A percentile compares a stretch with the other conserved stretches of the same genome.
Evolutionary conservation across 2,888 invertebrate species (phyloP).

Genomic region (Drosophila paranaensis): DNA sequence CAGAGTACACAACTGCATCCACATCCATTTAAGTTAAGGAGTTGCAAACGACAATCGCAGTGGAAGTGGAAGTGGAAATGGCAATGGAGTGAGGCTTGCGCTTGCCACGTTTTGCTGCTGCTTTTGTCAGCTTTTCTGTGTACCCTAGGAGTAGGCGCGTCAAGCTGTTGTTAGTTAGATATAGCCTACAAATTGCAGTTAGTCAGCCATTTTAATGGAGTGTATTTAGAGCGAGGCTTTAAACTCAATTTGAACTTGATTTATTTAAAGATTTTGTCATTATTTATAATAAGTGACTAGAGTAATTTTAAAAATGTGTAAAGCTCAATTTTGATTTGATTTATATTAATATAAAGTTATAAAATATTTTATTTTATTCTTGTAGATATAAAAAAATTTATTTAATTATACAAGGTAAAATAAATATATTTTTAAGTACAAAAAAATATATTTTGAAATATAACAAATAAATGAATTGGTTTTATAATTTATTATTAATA

Average conservation of each 20-base stretch:
- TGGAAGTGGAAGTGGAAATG: slow-evolving; percentile 11
- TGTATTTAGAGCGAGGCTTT: too few species aligned
- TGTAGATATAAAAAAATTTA: too few species aligned
- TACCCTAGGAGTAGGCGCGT: slow-evolving; percentile 18
- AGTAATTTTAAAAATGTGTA: background rate
- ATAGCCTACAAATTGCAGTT: background rate
- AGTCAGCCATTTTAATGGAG: background rate
- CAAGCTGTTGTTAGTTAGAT: background rate
- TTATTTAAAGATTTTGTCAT: background rate
- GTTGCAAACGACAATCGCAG: slow-evolving; percentile 28
- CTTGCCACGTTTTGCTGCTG: slow-evolving; percentile 27
- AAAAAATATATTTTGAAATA: too few species aligned
- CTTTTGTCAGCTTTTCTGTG: slow-evolving; percentile 32
- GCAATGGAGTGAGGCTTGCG: slow-evolving; percentile 11
- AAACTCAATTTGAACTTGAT: background rate
- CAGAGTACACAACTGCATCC: slow-evolving; percentile 40
- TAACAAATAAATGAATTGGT: too few species aligned
- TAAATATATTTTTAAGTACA: too few species aligned
- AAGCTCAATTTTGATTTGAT: too few species aligned
- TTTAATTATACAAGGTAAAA: too few species aligned
- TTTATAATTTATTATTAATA: too few species aligned
- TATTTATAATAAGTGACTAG: too few species aligned
- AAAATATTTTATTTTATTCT: too few species aligned
- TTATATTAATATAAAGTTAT: too few species aligned
- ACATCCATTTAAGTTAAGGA: slow-evolving; percentile 29